Evolutionary conservation across 2,113 vertebrate species (phyloP).

Genomic region (Gopherus flavomarginatus): DNA sequence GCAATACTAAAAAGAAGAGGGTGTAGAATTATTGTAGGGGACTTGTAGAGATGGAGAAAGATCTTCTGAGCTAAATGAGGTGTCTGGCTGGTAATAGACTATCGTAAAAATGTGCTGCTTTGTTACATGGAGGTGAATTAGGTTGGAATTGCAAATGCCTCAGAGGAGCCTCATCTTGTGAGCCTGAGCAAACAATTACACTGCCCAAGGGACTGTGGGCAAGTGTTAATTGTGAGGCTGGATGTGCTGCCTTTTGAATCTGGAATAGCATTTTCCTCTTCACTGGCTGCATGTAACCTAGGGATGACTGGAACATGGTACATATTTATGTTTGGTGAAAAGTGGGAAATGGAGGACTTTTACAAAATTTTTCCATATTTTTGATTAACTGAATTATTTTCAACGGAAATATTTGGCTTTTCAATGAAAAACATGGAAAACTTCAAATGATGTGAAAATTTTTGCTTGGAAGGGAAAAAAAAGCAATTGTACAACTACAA

Average conservation of each 20-base stretch:
- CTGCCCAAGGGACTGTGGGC: not conserved
- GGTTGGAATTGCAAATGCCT: not conserved
- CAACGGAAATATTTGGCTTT: not conserved
- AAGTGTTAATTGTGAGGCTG: not conserved
- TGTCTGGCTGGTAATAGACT: not conserved
- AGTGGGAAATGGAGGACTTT: not conserved
- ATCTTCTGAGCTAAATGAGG: not conserved
- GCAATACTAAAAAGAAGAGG: not conserved
- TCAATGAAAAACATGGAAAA: not conserved
- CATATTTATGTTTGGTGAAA: not conserved
- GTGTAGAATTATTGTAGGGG: not conserved
- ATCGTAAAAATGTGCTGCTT: not conserved
- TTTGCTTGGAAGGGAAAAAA: not conserved
- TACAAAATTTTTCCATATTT: not conserved
- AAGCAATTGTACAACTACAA: not conserved
- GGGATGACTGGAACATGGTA: not conserved
- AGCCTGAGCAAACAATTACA: not conserved
- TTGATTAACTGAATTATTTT: not conserved
- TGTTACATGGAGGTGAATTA: not conserved
- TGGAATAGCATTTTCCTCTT: not conserved
- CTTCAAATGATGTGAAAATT: conserved; percentile 1
- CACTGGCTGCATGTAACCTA: not conserved
- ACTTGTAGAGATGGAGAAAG: not conserved
- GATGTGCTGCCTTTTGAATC: not conserved
- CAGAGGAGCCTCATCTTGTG: not conserved